Evolutionary conservation across 1,140 invertebrate species (phyloP), one percentile per base, ranked within the genome.

Genomic region (Penaeus indicus): DNA sequence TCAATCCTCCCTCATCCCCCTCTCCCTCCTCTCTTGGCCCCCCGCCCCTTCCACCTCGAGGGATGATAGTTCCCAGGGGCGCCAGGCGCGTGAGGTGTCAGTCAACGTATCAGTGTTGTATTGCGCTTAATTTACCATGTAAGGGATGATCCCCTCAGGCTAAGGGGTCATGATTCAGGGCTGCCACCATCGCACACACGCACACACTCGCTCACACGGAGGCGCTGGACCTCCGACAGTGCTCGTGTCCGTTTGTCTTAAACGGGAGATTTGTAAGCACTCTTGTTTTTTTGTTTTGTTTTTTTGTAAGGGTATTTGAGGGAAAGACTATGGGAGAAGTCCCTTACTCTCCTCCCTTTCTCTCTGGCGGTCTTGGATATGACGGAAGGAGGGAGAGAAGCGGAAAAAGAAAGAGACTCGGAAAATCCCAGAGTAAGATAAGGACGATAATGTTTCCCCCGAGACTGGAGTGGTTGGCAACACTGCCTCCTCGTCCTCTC

Each of bases 61-160:
- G 79, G 47, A 60, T 64, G 61, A 62, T 42, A 27, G 79, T 84
- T 86, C 89, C 89, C 84, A 86, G 61, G 89, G n/a, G 84, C 47
- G 21, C 83, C 61, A 79, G 82, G 69, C 82, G 77, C 89, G 89
- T 82, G 89, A 90, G 89, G 85, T 86, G 89, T 77, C 89, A 90
- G 69, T 90, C 89, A 86, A 63, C 69, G 89, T 90, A 90, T 90
- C 89, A 90, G 80, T 86, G 86, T 86, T 90, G 89, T 86, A 84
- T 86, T 86, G 89, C 67, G 85, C 89, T 90, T 90, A 90, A 90
- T 90, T 90, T 86, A 90, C 89, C 89, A 90, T 90, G 89, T 90
- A 83, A 90, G 81, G 85, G 89, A 90, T 90, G 89, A 90, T 86
- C 89, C 69, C 64, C 85, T n/a, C 63, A 54, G 78, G 22, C 78